Conservation (phyloP, 1,140 invertebrate species). For the Homalodisca vitripennis region DNA sequence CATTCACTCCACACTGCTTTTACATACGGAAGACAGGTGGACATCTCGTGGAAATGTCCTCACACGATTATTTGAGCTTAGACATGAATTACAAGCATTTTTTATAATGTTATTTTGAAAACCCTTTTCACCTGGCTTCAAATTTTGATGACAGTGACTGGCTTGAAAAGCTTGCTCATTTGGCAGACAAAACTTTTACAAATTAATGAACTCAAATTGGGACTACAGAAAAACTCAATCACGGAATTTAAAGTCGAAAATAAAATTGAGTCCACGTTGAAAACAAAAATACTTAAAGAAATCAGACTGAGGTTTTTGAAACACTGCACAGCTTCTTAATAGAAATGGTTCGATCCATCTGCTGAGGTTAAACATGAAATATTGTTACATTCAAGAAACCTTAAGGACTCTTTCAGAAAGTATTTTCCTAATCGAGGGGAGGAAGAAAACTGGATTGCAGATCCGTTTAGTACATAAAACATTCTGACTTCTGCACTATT, state of each 20-base stretch:
- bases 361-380: not conserved
- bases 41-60: conserved; percentile 46
- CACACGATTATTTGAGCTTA: conserved; percentile 46
- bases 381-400: not conserved
- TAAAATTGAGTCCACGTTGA: conserved; percentile 4
- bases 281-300: not conserved
- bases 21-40: conserved; percentile 46
- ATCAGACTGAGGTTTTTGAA: conserved; percentile 6
- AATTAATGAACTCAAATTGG: too few relatives aligned
- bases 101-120: too few relatives aligned
- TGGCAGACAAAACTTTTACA: too few relatives aligned
- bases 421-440: conserved; percentile 1
- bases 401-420: not conserved
- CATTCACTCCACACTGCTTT: conserved; percentile 45
- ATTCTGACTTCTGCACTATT: not conserved
- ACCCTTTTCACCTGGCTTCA: too few relatives aligned
- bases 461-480: not conserved
- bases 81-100: conserved; percentile 40
- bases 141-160: too few relatives aligned
- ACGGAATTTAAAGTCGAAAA: not conserved
- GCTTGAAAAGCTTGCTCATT: too few relatives aligned
- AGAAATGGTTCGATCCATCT: not conserved
- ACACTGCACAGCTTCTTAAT: not conserved
- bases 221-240: not conserved
- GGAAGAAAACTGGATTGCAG: conserved; percentile 1